Evolutionary conservation across 2,113 vertebrate genomes (phyloP).

Genomic region (Merops nubicus): DNA sequence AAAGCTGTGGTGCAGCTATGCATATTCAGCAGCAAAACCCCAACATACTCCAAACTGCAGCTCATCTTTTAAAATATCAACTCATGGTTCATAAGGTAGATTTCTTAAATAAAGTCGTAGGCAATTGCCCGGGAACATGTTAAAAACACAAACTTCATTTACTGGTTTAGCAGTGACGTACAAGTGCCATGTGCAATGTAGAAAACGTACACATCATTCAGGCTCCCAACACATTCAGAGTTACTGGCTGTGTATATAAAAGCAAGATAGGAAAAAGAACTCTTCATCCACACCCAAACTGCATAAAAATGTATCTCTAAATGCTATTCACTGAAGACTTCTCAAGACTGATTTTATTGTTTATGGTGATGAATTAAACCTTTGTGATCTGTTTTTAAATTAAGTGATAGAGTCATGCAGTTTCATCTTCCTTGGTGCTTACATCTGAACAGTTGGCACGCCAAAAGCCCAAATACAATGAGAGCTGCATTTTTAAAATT

Average conservation of each 20-base stretch:
- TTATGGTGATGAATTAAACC: constrained; percentile 4
- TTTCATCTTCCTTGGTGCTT: constrained; percentile 26
- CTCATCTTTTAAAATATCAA: background rate
- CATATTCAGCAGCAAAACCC: background rate
- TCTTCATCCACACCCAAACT: background rate
- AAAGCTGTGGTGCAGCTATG: background rate
- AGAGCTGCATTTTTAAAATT: constrained; percentile 50
- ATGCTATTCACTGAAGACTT: background rate
- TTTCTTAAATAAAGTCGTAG: background rate
- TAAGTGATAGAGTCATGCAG: background rate
- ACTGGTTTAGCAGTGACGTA: background rate
- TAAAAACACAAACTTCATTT: background rate
- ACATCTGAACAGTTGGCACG: constrained; percentile 24
- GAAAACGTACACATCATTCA: background rate
- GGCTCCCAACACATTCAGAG: background rate
- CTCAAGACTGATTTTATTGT: constrained; percentile 25
- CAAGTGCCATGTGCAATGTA: background rate
- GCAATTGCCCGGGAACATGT: background rate
- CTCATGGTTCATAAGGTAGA: background rate
- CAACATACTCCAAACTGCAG: background rate
- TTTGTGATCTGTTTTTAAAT: constrained; percentile 44
- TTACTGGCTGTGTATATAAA: background rate
- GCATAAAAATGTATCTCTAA: background rate
- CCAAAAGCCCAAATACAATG: constrained; percentile 14
- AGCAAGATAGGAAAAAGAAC: background rate